Percentiles rank a stretch among this genome's conserved stretches.
Conservation (phyloP, 1,140 invertebrate species). For the Euschistus heros region DNA sequence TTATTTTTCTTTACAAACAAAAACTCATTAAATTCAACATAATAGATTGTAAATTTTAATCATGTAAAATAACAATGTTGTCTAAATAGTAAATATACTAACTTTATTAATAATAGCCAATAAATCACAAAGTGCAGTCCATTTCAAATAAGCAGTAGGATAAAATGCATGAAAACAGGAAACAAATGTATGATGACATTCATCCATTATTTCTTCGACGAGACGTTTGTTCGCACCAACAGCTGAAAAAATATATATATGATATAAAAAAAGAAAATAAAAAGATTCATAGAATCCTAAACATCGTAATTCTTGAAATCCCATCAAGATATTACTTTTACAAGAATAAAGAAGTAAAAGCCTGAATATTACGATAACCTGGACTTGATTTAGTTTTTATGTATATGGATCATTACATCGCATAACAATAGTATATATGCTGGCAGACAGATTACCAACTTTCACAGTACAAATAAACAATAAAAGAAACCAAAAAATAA, state of each 20-base stretch:
- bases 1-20: constrained; percentile 30
- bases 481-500: too few relatives aligned
- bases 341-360: too few relatives aligned
- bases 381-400: too few relatives aligned
- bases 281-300: too few relatives aligned
- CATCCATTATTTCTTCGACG: constrained; percentile 57
- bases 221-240: constrained; percentile 25
- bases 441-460: too few relatives aligned
- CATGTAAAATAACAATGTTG: not conserved
- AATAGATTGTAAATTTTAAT: not conserved
- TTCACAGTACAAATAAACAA: too few relatives aligned
- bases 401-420: too few relatives aligned
- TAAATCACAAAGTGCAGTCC: constrained; percentile 81
- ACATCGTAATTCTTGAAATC: too few relatives aligned
- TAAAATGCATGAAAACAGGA: constrained; percentile 93
- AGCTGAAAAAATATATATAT: constrained; percentile 4
- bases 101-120: constrained; percentile 68
- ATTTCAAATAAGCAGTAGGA: constrained; percentile 84
- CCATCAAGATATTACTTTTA: too few relatives aligned
- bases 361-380: too few relatives aligned
- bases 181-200: constrained; percentile 83
- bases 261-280: too few relatives aligned
- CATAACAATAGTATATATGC: too few relatives aligned
- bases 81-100: constrained; percentile 31
- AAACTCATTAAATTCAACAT: not conserved